Evolutionary conservation across 2,113 vertebrate species (phyloP).

Genomic region (Chloroceryle aenea): DNA sequence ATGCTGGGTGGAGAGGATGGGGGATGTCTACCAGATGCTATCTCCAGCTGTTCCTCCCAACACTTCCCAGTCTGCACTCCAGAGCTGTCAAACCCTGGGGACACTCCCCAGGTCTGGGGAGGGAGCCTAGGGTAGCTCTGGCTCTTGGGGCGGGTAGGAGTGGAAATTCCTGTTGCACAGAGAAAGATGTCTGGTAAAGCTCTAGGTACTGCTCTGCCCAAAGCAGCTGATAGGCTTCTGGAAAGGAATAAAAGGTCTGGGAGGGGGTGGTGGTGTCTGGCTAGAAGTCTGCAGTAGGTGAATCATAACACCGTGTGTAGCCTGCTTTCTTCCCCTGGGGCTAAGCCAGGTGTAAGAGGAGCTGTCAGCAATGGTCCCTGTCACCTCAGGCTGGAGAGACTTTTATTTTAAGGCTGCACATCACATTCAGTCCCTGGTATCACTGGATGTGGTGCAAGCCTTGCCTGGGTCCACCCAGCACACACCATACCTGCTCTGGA

Average conservation of each 20-base stretch:
- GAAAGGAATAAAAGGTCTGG: slow-evolving; percentile 7
- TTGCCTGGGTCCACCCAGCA: fast-evolving
- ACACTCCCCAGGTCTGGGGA: background rate
- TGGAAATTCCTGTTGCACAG: background rate
- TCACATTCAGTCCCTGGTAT: fast-evolving
- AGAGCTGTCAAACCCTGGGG: background rate
- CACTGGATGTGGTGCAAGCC: background rate
- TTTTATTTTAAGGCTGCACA: background rate
- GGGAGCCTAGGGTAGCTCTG: background rate
- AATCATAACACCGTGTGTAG: background rate
- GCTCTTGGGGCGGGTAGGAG: background rate
- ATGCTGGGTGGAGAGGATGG: fast-evolving
- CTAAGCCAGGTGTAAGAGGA: background rate
- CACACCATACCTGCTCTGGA: fast-evolving
- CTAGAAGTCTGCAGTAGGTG: background rate
- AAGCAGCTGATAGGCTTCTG: background rate
- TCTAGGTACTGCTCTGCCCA: background rate
- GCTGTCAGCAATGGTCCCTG: background rate
- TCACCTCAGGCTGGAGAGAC: background rate
- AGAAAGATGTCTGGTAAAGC: background rate
- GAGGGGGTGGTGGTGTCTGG: background rate
- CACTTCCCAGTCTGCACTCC: background rate
- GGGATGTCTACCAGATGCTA: background rate
- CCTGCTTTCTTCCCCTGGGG: background rate
- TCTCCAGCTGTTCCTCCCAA: background rate